Evolutionary conservation across 2,113 vertebrate genomes (phyloP), one percentile per base, ranked within the genome.

Genomic region (Ailurus styani): DNA sequence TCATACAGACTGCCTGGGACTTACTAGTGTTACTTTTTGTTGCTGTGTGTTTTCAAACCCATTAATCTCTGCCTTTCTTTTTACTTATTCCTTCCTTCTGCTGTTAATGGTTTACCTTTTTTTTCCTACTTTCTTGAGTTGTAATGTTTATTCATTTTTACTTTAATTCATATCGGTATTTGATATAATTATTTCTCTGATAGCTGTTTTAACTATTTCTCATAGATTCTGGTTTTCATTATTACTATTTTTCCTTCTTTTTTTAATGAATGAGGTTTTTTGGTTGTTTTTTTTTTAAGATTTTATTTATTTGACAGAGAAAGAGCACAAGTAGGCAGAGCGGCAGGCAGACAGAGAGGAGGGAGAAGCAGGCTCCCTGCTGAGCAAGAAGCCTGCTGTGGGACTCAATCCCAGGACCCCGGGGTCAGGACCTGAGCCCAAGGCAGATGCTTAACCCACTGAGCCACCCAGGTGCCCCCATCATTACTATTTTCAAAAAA

Each of bases 121-220:
- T 73, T 34, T 27, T 54, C 3, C 54, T 62, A 77, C 6, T 62
- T 62, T 90, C 75, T 90, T 60, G 40, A 47, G 73, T 40, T 27
- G 47, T 52, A 52, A 77, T 62, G 31, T 77, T 62, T 47, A 62
- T 77, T 73, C 57, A n/a, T 62, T 62, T 79, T 64, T 79, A 62
- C 88, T 79, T 66, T 37, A 31, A 90, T 79, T 66, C 34, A 64
- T 62, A 42, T 83, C 27, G n/a, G 23, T 60, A 60, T 64, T 64
- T 62, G 62, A 50, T 37, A 47, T 89, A 90, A 50, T 54, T 54
- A 18, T 90, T 66, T 50, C 54, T 90, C 75, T 79, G n/a, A 68
- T 45, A 91, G 75, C 25, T 68, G 7, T 23, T 81, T 79, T 64
- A 64, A 57, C 68, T 77, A 88, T 90, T 81, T 91, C 18, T 60